Evolutionary conservation across 2,888 invertebrate species (phyloP).

Genomic region (Dryomyza anilis): DNA sequence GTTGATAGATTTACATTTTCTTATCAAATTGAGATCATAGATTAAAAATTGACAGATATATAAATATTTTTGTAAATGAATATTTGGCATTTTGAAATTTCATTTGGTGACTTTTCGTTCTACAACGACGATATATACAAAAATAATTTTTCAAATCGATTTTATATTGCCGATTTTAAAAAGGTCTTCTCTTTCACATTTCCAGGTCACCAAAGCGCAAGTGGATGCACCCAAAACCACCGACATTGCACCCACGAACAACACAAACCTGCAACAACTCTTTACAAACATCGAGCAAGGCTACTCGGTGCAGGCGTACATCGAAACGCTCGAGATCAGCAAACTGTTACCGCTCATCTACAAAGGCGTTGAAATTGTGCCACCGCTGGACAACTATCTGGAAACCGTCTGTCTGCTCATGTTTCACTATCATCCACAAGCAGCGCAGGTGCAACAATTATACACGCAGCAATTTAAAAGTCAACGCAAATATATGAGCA

Average conservation of each 20-base stretch:
- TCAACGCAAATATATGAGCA: conserved; percentile 44
- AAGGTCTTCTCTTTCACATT: not conserved
- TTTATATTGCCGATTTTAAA: not conserved
- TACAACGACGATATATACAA: no score
- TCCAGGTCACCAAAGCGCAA: conserved; percentile 45
- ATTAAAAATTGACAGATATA: no score
- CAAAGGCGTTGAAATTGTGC: conserved; percentile 49
- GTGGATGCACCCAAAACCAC: conserved; percentile 36
- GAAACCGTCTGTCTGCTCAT: conserved; percentile 57
- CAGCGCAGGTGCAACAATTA: conserved; percentile 43
- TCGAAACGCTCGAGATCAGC: conserved; percentile 55
- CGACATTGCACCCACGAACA: conserved; percentile 37
- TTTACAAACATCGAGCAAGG: conserved; percentile 60
- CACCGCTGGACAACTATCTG: conserved; percentile 58
- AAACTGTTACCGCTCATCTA: conserved; percentile 56
- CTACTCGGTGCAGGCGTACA: conserved; percentile 53
- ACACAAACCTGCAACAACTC: conserved; percentile 47
- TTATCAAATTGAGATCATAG: no score
- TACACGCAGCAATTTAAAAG: conserved; percentile 39
- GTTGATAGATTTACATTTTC: no score
- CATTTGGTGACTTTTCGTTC: no score
- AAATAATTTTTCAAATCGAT: not conserved
- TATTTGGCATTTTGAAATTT: no score
- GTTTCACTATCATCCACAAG: conserved; percentile 52
- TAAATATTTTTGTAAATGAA: no score